Percentiles rank a stretch among this genome's conserved stretches.
Conservation (phyloP, 2,888 invertebrate species). For the Rhagophthalmus giganteus region DNA sequence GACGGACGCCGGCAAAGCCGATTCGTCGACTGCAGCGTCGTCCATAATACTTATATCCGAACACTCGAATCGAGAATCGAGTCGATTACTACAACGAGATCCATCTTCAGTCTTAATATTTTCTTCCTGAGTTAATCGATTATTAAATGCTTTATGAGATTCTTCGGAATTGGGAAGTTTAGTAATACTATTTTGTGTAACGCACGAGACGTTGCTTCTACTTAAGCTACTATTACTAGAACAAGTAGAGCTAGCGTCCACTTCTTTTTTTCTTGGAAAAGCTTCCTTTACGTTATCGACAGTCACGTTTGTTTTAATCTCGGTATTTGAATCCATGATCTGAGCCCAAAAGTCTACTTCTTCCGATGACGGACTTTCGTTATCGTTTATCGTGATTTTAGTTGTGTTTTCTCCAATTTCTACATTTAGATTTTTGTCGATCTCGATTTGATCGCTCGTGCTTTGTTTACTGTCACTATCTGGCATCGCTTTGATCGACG, state of each 20-base stretch:
- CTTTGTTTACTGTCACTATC: background rate
- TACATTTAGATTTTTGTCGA: background rate
- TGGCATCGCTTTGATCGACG: background rate
- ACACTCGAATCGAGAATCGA: background rate
- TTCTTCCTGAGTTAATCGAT: constrained; percentile 24
- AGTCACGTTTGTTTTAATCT: background rate
- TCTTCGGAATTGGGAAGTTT: no score
- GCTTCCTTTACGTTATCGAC: background rate
- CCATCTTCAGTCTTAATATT: constrained; percentile 24
- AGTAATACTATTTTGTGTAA: constrained; percentile 1
- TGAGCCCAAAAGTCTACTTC: constrained; percentile 38
- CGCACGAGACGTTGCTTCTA: constrained; percentile 35
- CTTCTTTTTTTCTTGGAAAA: background rate
- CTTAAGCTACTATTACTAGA: constrained; percentile 49
- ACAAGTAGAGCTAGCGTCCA: constrained; percentile 43
- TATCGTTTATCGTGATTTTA: background rate
- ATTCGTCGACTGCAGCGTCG: no score
- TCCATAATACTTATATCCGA: background rate
- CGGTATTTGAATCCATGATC: constrained; percentile 14
- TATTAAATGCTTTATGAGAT: constrained; percentile 3
- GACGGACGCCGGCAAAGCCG: constrained; percentile 43
- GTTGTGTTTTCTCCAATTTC: background rate
- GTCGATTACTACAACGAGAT: background rate
- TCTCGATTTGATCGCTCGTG: background rate
- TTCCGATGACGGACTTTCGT: constrained; percentile 14